Evolutionary conservation across 2,888 invertebrate genomes (phyloP).

Genomic region (Ophion ventricosus): DNA sequence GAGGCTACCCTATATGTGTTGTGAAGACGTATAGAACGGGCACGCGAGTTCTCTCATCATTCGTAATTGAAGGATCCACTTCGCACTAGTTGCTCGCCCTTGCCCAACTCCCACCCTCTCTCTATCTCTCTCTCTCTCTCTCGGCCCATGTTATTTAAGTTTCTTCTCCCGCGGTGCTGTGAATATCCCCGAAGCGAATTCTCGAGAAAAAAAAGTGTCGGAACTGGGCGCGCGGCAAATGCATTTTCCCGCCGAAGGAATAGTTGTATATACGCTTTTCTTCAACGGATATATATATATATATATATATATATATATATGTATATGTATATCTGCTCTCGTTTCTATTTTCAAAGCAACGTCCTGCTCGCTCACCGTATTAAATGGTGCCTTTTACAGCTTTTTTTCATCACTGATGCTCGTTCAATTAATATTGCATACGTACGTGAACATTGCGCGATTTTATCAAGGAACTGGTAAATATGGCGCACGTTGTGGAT

Average conservation of each 20-base stretch:
- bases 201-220: background rate
- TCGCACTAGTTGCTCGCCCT: conserved; percentile 47
- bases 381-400: background rate
- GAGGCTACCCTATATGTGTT: background rate
- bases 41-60: conserved; percentile 38
- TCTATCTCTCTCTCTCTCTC: no score
- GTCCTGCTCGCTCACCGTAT: background rate
- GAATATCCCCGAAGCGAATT: conserved; percentile 34
- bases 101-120: conserved; percentile 2
- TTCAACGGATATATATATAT: background rate
- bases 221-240: background rate
- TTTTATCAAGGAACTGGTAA: background rate
- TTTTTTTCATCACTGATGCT: background rate
- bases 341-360: background rate
- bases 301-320: conserved; percentile 2
- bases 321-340: background rate
- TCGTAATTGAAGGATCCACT: conserved; percentile 59
- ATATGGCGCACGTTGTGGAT: background rate
- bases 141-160: background rate
- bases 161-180: background rate
- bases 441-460: background rate
- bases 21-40: background rate
- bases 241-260: background rate
- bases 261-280: background rate
- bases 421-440: background rate